These are phyloP conservation scores for Papilio demoleus DNA, from an alignment of 2,888 invertebrate species.

Conservation along the genomic window DNA sequence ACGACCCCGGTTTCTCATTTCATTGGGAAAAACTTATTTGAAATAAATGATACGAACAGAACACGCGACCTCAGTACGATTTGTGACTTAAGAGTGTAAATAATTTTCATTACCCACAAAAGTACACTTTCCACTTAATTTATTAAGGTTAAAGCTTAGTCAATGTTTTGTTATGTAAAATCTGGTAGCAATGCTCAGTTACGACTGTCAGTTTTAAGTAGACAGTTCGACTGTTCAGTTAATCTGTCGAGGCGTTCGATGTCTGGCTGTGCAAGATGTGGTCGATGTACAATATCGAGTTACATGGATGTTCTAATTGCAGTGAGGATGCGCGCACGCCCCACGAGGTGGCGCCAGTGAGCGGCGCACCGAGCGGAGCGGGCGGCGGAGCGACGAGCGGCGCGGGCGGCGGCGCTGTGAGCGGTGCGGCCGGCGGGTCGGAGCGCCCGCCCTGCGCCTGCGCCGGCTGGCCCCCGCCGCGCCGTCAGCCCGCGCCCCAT, in stretches of 20 bases:
- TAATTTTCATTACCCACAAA: too few species aligned
- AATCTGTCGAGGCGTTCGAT: too few species aligned
- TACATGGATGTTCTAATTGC: constrained; percentile 44
- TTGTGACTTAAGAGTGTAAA: too few species aligned
- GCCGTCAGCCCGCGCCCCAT: constrained; percentile 86
- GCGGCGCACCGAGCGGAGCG: constrained; percentile 57
- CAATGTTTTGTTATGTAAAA: too few species aligned
- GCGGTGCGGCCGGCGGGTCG: constrained; percentile 49
- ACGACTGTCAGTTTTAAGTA: too few species aligned
- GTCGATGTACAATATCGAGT: not conserved
- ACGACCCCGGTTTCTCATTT: not conserved
- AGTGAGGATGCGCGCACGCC: constrained; percentile 80
- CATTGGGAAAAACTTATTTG: not conserved
- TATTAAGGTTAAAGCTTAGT: too few species aligned
- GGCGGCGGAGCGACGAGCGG: constrained; percentile 52
- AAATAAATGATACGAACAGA: not conserved
- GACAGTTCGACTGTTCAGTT: too few species aligned
- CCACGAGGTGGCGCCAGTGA: constrained; percentile 70
- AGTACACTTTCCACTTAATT: too few species aligned
- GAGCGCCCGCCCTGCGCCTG: constrained; percentile 69
- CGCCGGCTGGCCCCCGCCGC: constrained; percentile 76
- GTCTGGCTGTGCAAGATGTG: too few species aligned
- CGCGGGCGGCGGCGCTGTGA: constrained; percentile 48
- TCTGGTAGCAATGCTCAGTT: too few species aligned
- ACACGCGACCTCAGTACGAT: too few species aligned